Evolutionary conservation across 2,888 invertebrate species (phyloP).

Genomic region (Chymomyza procnemis): DNA sequence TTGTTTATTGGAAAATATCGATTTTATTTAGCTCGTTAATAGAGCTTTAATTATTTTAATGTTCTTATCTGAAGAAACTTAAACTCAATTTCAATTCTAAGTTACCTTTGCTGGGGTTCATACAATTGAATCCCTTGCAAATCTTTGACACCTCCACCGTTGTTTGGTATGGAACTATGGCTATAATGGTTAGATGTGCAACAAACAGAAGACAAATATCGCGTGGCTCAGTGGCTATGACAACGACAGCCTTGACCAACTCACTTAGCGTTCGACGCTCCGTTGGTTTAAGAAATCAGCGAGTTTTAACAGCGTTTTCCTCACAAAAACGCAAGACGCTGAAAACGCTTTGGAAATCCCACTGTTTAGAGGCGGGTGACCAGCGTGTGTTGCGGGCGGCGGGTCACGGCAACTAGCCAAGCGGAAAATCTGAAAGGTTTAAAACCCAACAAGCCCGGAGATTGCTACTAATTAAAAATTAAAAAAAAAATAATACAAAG

Average conservation of each 20-base stretch:
- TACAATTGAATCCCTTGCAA: too few relatives aligned
- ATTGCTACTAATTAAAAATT: neutral
- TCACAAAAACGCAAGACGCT: neutral
- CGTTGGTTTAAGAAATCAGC: conserved; percentile 40
- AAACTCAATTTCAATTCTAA: too few relatives aligned
- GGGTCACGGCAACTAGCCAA: neutral
- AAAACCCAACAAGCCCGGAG: neutral
- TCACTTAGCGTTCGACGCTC: conserved; percentile 39
- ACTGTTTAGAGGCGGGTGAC: neutral
- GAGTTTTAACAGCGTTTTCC: conserved; percentile 54
- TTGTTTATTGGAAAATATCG: too few relatives aligned
- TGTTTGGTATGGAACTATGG: neutral
- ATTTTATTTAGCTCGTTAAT: too few relatives aligned
- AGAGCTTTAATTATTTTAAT: too few relatives aligned
- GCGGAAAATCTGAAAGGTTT: conserved; percentile 67
- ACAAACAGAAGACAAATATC: conserved; percentile 29
- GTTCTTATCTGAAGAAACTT: too few relatives aligned
- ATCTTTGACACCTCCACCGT: too few relatives aligned
- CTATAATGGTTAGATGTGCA: neutral
- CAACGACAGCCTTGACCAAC: conserved; percentile 66
- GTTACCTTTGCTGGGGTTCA: too few relatives aligned
- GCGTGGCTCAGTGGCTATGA: conserved; percentile 43
- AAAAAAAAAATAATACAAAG: too few relatives aligned
- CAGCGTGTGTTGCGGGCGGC: too few relatives aligned
- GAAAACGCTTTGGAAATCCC: neutral